A percentile compares a stretch with the other conserved stretches of the same genome.
These are phyloP conservation scores for Andricus curvator DNA, from an alignment of 2,888 invertebrate genomes.

Conservation along the genomic window DNA sequence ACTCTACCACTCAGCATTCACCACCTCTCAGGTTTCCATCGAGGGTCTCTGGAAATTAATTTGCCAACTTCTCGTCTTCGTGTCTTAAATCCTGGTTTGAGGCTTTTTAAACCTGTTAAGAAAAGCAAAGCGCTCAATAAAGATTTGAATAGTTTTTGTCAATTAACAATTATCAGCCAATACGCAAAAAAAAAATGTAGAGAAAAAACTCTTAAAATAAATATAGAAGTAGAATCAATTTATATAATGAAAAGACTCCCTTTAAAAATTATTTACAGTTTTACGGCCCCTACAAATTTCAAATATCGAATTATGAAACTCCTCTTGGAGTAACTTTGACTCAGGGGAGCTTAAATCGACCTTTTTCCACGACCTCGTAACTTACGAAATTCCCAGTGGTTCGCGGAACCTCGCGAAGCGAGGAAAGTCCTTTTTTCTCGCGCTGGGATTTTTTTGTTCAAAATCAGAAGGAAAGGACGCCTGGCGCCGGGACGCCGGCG, in stretches of 20 bases:
- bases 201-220: too few species aligned
- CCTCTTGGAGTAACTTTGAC: not conserved
- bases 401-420: not conserved
- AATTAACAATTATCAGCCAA: too few species aligned
- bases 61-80: not conserved
- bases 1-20: conserved; percentile 5
- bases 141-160: not conserved
- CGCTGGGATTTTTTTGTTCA: conserved; percentile 49
- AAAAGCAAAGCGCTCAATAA: not conserved
- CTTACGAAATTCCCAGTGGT: conserved; percentile 19
- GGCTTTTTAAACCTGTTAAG: not conserved
- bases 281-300: not conserved
- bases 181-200: too few species aligned
- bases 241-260: too few species aligned
- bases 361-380: conserved; percentile 13
- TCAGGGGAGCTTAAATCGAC: not conserved
- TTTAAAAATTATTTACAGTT: not conserved
- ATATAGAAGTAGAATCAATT: too few species aligned
- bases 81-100: not conserved
- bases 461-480: conserved; percentile 67
- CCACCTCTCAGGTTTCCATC: conserved; percentile 28
- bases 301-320: not conserved
- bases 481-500: conserved; percentile 76
- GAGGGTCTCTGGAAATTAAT: conserved; percentile 38
- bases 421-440: conserved; percentile 46